A percentile compares a stretch with the other conserved stretches of the same genome.
phyloP scores from a whole-genome alignment of 2,888 invertebrate genomes.

The Epinotia nisella region DNA sequence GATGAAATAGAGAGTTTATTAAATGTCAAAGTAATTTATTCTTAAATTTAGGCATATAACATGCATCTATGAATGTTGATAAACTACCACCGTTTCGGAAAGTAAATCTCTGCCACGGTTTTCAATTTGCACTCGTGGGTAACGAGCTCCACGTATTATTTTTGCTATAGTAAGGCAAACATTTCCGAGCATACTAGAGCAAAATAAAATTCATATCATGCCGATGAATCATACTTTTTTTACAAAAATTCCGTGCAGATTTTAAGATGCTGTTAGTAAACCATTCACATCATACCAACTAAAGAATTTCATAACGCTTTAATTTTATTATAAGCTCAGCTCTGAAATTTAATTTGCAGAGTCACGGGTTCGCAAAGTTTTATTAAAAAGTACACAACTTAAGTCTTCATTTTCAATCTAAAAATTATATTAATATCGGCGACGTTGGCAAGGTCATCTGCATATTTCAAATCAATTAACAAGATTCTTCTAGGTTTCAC shows the following conservation, averaged over 20 bases:
- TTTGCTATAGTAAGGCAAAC: too few relatives aligned
- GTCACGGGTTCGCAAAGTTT: constrained; percentile 39
- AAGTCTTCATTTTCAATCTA: constrained; percentile 32
- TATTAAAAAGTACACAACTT: constrained; percentile 42
- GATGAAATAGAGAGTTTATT: too few relatives aligned
- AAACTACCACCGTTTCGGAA: too few relatives aligned
- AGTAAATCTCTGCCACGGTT: too few relatives aligned
- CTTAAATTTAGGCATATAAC: too few relatives aligned
- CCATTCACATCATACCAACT: constrained; percentile 2
- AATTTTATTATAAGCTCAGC: constrained; percentile 29
- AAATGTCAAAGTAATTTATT: too few relatives aligned
- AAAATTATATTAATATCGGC: constrained; percentile 34
- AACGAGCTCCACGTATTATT: too few relatives aligned
- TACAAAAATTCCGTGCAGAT: background rate
- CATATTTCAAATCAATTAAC: constrained; percentile 25
- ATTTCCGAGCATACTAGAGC: too few relatives aligned
- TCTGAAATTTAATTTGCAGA: constrained; percentile 39
- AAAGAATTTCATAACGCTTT: constrained; percentile 33
- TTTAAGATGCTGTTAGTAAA: background rate
- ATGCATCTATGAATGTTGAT: too few relatives aligned
- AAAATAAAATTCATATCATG: too few relatives aligned
- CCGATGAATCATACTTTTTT: background rate
- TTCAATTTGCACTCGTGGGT: too few relatives aligned
- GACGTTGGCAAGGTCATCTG: constrained; percentile 1
- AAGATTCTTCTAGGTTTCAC: background rate